phyloP scores from a whole-genome alignment of 92 coral and sea anemone genomes.

The Galaxea fascicularis region DNA sequence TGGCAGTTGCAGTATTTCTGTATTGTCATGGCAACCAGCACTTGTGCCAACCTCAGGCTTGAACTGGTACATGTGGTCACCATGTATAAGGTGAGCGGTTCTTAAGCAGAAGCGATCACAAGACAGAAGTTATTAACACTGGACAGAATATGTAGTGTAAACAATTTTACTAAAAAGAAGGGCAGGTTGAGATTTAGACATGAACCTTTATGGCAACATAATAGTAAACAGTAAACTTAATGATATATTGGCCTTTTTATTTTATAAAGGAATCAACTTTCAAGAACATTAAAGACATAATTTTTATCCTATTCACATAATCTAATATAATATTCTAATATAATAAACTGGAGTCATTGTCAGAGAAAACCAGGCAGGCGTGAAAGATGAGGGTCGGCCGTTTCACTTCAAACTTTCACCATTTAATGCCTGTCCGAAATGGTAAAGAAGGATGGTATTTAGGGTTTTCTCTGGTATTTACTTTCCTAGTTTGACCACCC shows the following conservation, averaged over 20 bases:
- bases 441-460: no score
- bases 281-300: conserved; percentile 37
- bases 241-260: conserved; percentile 24
- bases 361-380: no score
- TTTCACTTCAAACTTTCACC: no score
- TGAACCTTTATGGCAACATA: not conserved
- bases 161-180: not conserved
- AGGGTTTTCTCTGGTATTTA: no score
- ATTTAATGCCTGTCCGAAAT: no score
- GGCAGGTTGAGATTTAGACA: not conserved
- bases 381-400: no score
- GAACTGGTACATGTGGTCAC: not conserved
- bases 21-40: conserved; percentile 39
- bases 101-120: no score
- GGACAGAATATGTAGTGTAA: not conserved
- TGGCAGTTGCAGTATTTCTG: conserved; percentile 23
- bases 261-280: conserved; percentile 24
- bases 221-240: conserved; percentile 35
- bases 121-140: not conserved
- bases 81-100: not conserved
- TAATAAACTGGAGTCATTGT: not conserved
- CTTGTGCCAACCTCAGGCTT: not conserved
- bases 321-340: not conserved
- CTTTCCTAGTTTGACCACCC: no score
- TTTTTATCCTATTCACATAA: conserved; percentile 29